A percentile compares a stretch with the other conserved stretches of the same genome.
Conservation (phyloP, 2,888 invertebrate species). For the Sesia bembeciformis region DNA sequence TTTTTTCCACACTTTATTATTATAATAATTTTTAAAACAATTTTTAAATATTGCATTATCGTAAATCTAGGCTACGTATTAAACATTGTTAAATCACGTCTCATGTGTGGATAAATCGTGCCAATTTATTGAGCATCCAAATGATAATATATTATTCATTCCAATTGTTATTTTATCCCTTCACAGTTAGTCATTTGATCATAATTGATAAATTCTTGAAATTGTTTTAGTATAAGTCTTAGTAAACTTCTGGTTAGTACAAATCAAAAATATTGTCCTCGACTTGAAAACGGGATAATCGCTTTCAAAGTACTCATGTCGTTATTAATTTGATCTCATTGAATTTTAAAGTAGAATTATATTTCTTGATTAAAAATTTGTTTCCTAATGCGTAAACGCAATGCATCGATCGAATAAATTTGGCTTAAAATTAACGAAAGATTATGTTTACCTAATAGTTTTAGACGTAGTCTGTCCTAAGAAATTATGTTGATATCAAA, state of each 20-base stretch:
- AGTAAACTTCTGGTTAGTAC: too few relatives aligned
- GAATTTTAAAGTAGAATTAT: too few relatives aligned
- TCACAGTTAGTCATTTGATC: background rate
- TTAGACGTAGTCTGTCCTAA: conserved; percentile 1
- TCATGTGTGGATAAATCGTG: conserved; percentile 4
- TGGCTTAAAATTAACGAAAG: conserved; percentile 11
- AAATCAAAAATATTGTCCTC: too few relatives aligned
- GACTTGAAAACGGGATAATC: too few relatives aligned
- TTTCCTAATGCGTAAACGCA: conserved; percentile 1
- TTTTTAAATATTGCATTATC: conserved; percentile 1
- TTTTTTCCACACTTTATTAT: conserved; percentile 36
- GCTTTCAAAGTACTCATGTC: too few relatives aligned
- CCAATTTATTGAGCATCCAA: conserved; percentile 16
- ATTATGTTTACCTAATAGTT: conserved; percentile 1
- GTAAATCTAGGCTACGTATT: background rate
- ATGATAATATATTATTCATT: background rate
- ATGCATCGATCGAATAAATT: conserved; percentile 8
- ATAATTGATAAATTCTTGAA: too few relatives aligned
- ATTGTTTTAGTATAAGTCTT: too few relatives aligned
- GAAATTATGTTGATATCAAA: too few relatives aligned
- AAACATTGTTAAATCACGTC: background rate
- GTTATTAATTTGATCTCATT: too few relatives aligned
- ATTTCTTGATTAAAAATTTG: background rate
- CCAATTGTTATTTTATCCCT: background rate
- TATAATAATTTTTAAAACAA: conserved; percentile 29